Evolutionary conservation across 2,888 invertebrate species (phyloP).

Genomic region (Nudaria mundana): DNA sequence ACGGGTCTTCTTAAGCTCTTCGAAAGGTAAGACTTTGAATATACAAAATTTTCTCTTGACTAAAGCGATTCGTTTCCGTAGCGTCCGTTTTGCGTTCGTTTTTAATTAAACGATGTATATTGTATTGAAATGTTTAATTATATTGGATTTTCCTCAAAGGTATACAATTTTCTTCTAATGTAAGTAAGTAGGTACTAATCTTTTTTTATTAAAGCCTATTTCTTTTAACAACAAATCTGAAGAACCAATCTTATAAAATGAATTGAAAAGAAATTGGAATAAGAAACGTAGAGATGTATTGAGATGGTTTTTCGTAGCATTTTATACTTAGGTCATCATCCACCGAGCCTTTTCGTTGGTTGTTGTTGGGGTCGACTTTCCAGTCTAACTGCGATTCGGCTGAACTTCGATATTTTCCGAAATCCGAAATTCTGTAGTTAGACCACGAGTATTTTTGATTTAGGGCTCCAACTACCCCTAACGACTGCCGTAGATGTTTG

Average conservation of each 20-base stretch:
- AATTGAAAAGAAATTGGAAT: conserved; percentile 5
- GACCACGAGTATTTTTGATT: too few species aligned
- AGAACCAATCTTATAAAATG: not conserved
- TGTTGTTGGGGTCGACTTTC: too few species aligned
- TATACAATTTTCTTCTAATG: conserved; percentile 3
- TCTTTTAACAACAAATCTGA: conserved; percentile 1
- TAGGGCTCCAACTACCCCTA: too few species aligned
- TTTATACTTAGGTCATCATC: too few species aligned
- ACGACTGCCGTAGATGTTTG: too few species aligned
- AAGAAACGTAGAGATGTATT: not conserved
- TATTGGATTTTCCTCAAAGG: conserved; percentile 16
- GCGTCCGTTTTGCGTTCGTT: conserved; percentile 26
- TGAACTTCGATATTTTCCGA: too few species aligned
- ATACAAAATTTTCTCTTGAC: conserved; percentile 11
- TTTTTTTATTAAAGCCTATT: not conserved
- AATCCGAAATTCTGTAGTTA: too few species aligned
- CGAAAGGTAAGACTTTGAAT: conserved; percentile 30
- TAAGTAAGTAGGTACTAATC: not conserved
- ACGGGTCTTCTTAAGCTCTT: conserved; percentile 5
- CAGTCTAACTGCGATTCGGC: too few species aligned
- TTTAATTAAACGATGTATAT: conserved; percentile 42
- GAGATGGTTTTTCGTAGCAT: too few species aligned
- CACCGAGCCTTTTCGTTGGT: too few species aligned
- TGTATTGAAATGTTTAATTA: conserved; percentile 41
- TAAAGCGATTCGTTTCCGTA: conserved; percentile 24